Evolutionary conservation across 2,888 invertebrate species (phyloP), one percentile per base, ranked within the genome.

Genomic region (Ephialtes manifestator): DNA sequence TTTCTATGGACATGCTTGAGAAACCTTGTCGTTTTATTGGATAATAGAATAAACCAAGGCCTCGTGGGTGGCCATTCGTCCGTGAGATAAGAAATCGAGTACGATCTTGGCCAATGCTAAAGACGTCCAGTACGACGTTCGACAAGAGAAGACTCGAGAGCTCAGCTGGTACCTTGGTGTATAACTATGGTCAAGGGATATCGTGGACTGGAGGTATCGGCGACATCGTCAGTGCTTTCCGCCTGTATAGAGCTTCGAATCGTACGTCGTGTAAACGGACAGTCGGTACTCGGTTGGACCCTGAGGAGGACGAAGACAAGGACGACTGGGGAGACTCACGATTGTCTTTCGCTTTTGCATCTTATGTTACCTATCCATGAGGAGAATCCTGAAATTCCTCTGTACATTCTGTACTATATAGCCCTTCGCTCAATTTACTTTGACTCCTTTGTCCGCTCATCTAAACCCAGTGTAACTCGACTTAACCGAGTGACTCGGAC

Each of bases 221-320:
- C 65, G 65, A 20, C 46, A 11, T 46, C 20, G 46, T 46, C 43
- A 24, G 20, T 46, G 20, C 39, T 72, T 24, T 43, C 55, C 43
- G 58, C 11, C 24, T 43, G 24, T 20, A 1, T 20, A 13, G 43
- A 28, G 43, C 43, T 28, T 58, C 43, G 72, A 20, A 43, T 58
- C 24, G 72, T 72, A 72, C 72, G 58, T 72, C 72, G 55, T 72
- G 24, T 39, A 20, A 35, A 71, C 71, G 71, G 35, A 71, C 71
- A 55, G 51, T 31, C 51, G 28, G 28, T n/a, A 7, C 60, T 31
- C 31, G 60, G 60, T 15, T 24, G 55, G 20, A 65, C 65, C 24
- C 65, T 20, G 43, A 51, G 11, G 70, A 70, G 55, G 35, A 13
- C 71, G 71, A 58, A 31, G 71, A 72, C 71, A 72, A 72, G 71